These are phyloP conservation scores for Zygothrica quintamaculata DNA, from an alignment of 2,888 invertebrate species.

Conservation along the genomic window DNA sequence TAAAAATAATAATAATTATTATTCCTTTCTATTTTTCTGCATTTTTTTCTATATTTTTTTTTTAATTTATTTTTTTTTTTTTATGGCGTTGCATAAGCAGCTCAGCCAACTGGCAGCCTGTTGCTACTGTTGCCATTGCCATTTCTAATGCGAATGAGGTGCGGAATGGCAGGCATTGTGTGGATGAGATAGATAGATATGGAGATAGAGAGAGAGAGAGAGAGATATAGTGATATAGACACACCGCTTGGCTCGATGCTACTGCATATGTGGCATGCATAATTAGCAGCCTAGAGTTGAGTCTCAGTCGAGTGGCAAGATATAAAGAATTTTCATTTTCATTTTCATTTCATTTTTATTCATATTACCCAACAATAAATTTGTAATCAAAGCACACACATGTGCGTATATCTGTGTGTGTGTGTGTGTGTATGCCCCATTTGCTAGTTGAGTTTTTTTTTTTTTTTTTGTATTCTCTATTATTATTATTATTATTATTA, in stretches of 20 bases:
- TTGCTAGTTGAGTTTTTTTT: slow-evolving; percentile 26
- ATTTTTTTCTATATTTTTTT: too few species aligned
- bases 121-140: slow-evolving; percentile 40
- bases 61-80: slow-evolving; percentile 10
- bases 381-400: slow-evolving; percentile 67
- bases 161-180: neutral
- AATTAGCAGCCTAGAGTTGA: slow-evolving; percentile 67
- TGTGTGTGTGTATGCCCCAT: slow-evolving; percentile 42
- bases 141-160: slow-evolving; percentile 48
- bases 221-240: too few species aligned
- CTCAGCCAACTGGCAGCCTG: slow-evolving; percentile 40
- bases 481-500: neutral
- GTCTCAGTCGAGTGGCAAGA: slow-evolving; percentile 37
- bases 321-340: slow-evolving; percentile 66
- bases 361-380: slow-evolving; percentile 74
- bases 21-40: slow-evolving; percentile 75
- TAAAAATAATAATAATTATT: slow-evolving; percentile 75
- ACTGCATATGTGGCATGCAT: slow-evolving; percentile 75
- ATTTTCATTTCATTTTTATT: slow-evolving; percentile 73
- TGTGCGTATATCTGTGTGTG: neutral
- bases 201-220: neutral
- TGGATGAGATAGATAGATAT: neutral
- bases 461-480: too few species aligned
- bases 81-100: slow-evolving; percentile 63
- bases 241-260: slow-evolving; percentile 30